These are phyloP conservation scores for Liopterus haemorrhoidalis DNA, from an alignment of 2,888 invertebrate species.

Conservation along the genomic window DNA sequence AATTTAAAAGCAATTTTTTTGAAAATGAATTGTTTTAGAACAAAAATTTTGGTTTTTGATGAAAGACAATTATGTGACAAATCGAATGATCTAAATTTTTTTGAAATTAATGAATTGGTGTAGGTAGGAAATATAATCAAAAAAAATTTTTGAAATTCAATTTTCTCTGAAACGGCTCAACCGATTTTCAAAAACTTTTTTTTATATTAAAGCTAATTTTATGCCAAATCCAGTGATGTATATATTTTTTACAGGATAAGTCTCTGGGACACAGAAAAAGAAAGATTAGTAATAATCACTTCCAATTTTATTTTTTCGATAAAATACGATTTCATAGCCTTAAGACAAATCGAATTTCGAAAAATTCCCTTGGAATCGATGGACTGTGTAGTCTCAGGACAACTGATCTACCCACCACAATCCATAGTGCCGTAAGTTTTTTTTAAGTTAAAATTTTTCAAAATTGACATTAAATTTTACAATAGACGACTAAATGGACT, in stretches of 20 bases:
- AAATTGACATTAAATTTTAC: background rate
- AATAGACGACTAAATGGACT: slow-evolving; percentile 64
- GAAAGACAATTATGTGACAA: too few species aligned
- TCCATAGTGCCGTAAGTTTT: slow-evolving; percentile 78
- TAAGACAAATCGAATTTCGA: slow-evolving; percentile 65
- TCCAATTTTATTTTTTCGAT: slow-evolving; percentile 66
- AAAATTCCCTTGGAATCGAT: slow-evolving; percentile 63
- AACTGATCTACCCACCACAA: slow-evolving; percentile 72
- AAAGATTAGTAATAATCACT: slow-evolving; percentile 69
- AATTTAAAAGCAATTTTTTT: too few species aligned
- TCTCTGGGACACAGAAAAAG: slow-evolving; percentile 81
- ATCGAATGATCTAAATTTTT: too few species aligned
- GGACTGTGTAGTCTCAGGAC: slow-evolving; percentile 68
- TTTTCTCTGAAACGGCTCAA: too few species aligned
- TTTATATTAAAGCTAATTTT: background rate
- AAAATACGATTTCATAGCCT: slow-evolving; percentile 81
- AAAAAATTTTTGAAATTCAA: too few species aligned
- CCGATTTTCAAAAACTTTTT: too few species aligned
- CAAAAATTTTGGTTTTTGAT: too few species aligned
- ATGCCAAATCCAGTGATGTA: too few species aligned
- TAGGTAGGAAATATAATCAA: too few species aligned
- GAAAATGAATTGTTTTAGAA: too few species aligned
- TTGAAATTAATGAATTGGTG: too few species aligned
- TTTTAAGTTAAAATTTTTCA: slow-evolving; percentile 1
- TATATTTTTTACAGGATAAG: slow-evolving; percentile 61